phyloP scores from a whole-genome alignment of 23 tunicate species.

The Aplidium turbinatum region DNA sequence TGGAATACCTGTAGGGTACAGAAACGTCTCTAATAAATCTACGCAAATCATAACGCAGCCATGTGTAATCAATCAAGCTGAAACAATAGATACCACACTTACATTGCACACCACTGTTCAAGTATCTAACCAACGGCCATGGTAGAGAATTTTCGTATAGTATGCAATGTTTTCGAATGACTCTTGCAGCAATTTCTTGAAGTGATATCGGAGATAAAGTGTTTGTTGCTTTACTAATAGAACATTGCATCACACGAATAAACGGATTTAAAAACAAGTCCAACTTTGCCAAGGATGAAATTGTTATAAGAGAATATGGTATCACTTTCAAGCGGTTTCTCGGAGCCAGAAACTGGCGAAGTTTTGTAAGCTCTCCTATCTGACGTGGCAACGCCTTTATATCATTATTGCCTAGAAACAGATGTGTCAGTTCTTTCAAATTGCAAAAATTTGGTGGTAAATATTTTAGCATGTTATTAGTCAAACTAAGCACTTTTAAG shows the following conservation, averaged over 20 bases:
- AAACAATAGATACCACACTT: conserved; percentile 34
- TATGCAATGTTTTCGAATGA: conserved; percentile 14
- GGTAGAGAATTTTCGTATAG: conserved; percentile 29
- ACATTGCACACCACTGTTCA: conserved; percentile 28
- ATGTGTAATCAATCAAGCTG: not conserved
- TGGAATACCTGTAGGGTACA: no score
- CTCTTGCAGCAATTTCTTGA: conserved; percentile 33
- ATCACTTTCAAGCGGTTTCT: conserved; percentile 29
- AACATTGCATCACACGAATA: not conserved
- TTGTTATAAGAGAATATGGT: conserved; percentile 24
- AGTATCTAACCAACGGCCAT: conserved; percentile 21
- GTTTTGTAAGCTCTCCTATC: conserved; percentile 39
- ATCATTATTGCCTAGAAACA: conserved; percentile 39
- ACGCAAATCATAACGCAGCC: conserved; percentile 1
- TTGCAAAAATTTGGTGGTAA: conserved; percentile 39
- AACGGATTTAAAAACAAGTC: conserved; percentile 41
- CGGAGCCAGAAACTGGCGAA: conserved; percentile 37
- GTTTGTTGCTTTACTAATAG: not conserved
- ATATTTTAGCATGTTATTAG: conserved; percentile 17
- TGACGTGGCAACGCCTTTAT: conserved; percentile 39
- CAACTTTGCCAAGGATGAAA: conserved; percentile 4
- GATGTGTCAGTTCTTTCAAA: conserved; percentile 39
- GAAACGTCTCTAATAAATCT: no score
- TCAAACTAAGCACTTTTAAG: conserved; percentile 7
- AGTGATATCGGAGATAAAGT: conserved; percentile 1